Percentiles rank a stretch among this genome's conserved stretches.
phyloP scores from a whole-genome alignment of 2,113 vertebrate species.

The Laticauda colubrina region DNA sequence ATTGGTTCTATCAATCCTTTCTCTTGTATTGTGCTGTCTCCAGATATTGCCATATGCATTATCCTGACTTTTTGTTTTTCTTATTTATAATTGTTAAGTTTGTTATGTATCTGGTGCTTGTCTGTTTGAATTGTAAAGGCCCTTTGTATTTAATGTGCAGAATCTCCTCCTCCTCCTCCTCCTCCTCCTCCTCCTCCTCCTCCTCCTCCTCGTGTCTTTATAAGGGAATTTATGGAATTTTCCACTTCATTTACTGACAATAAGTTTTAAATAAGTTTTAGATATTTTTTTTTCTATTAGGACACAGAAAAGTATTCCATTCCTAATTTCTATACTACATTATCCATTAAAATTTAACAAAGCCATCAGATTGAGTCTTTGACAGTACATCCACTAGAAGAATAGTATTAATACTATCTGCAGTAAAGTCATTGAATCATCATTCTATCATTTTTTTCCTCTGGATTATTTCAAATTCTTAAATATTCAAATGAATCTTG shows the following conservation, averaged over 20 bases:
- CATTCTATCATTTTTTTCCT: neutral
- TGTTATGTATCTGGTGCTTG: neutral
- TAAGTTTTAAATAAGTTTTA: neutral
- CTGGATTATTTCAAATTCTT: neutral
- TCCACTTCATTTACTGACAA: neutral
- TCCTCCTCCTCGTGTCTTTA: neutral
- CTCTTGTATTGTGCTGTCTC: neutral
- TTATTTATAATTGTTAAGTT: neutral
- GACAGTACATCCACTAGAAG: neutral
- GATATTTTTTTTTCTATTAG: neutral
- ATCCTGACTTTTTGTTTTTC: neutral
- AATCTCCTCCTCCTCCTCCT: neutral
- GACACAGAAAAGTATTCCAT: neutral
- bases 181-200: rapidly evolving
- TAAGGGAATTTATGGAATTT: neutral
- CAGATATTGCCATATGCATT: neutral
- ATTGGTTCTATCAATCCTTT: neutral
- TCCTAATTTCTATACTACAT: neutral
- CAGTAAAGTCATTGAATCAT: neutral
- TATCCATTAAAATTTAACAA: neutral
- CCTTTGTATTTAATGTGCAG: neutral
- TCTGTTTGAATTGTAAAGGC: neutral
- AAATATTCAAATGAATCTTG: neutral
- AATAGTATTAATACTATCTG: neutral
- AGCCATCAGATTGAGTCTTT: neutral